Conservation (phyloP, 2,113 vertebrate genomes). For the Trachemys scripta region DNA sequence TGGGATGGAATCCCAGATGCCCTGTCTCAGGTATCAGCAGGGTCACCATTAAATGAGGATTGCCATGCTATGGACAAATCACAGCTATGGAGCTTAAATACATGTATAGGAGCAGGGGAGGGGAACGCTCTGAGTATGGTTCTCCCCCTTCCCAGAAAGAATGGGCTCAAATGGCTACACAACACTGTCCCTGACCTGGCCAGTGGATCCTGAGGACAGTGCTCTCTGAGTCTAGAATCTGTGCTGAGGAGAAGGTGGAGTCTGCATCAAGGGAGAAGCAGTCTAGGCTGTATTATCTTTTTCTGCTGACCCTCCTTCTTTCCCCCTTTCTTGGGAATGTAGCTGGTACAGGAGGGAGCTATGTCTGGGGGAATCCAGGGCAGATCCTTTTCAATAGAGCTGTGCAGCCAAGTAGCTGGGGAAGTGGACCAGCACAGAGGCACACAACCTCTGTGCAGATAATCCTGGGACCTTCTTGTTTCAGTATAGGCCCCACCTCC, state of each 20-base stretch:
- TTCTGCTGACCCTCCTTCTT: neutral
- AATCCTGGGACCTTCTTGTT: neutral
- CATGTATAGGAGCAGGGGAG: accelerated
- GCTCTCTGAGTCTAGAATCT: neutral
- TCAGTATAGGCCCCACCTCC: neutral
- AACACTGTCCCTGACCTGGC: neutral
- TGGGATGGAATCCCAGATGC: conserved; percentile 4
- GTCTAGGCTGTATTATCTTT: neutral
- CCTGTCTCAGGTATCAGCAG: neutral
- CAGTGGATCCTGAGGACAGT: neutral
- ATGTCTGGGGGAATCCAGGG: neutral
- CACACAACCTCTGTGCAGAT: neutral
- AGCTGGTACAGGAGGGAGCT: neutral
- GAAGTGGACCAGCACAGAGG: neutral
- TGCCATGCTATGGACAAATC: neutral
- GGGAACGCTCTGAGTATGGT: neutral
- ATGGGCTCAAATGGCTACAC: neutral
- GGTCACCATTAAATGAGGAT: neutral
- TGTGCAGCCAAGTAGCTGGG: neutral
- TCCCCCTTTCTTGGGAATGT: neutral
- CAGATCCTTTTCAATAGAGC: neutral
- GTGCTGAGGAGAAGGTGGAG: neutral
- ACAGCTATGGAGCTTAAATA: neutral
- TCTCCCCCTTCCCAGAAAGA: neutral
- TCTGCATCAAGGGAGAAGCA: too few species aligned